Evolutionary conservation across 2,888 invertebrate species (phyloP).

Genomic region (Parnassius mnemosyne): DNA sequence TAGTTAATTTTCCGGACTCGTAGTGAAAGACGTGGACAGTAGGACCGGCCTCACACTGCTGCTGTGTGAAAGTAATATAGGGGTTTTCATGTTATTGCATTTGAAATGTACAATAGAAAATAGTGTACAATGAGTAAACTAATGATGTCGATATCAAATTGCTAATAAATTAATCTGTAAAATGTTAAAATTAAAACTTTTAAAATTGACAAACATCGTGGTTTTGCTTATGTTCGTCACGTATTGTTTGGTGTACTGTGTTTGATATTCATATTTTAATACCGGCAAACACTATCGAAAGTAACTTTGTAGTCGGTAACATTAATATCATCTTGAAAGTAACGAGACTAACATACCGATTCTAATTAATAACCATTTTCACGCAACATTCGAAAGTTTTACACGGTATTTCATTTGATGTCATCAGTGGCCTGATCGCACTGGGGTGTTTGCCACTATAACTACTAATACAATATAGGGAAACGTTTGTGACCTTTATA

Average conservation of each 20-base stretch:
- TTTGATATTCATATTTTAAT: too few species aligned
- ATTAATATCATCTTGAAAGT: slow-evolving; percentile 3
- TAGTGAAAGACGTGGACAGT: slow-evolving; percentile 49
- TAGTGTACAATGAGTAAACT: too few species aligned
- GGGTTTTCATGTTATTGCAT: slow-evolving; percentile 28
- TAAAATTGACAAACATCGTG: too few species aligned
- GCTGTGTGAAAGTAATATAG: slow-evolving; percentile 54
- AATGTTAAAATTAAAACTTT: too few species aligned
- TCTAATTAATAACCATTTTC: slow-evolving; percentile 1
- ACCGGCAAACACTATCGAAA: background rate
- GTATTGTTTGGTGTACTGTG: too few species aligned
- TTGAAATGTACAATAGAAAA: too few species aligned
- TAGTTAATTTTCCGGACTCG: slow-evolving; percentile 68
- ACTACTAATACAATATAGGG: too few species aligned
- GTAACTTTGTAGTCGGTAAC: background rate
- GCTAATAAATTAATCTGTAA: too few species aligned
- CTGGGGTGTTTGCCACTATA: too few species aligned
- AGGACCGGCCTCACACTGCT: slow-evolving; percentile 31
- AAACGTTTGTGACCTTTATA: too few species aligned
- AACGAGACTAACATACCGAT: background rate
- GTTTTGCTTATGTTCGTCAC: too few species aligned
- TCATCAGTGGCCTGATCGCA: background rate
- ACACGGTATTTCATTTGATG: background rate
- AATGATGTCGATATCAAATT: too few species aligned
- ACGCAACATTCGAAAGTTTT: slow-evolving; percentile 5